Evolutionary conservation across 1,140 invertebrate species (phyloP), one percentile per base, ranked within the genome.

Genomic region (Drosophila sp.): DNA sequence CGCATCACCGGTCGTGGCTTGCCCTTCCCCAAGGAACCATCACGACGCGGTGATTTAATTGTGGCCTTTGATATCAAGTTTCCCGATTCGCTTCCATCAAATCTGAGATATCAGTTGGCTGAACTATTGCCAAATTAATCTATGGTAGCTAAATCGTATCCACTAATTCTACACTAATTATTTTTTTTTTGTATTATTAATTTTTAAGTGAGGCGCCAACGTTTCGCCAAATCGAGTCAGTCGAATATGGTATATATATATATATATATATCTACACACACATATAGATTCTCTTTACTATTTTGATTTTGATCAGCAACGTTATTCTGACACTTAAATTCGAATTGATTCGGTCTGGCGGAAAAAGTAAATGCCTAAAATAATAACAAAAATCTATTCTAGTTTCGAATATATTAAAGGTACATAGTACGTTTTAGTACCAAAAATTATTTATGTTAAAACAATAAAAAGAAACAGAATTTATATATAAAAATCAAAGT

Each of bases 51-150:
- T 27, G 97, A 99, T 92, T 92, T 99, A 3, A 93, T 99, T 33
- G 95, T 99, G 8, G 94, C 95, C 58, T 99, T 99, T 92, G 96
- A 98, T 83, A 97, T 99, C 73, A 94, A 95, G 90, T 99, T 99
- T 93, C 98, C 98, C 0, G 95, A 97, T 17, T 92, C 92, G 30
- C 90, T 98, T 60, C 91, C 95, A 17, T 92, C 94, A 79, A 94
- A 93, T 83, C 93, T 94, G 23, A 96, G 95, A 92, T 95, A 96
- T 73, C 95, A 96, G 69, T 91, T 98, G 10, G 94, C 93, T 60
- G 96, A 97, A 83, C 94, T 95, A 66, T 92, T 98, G 87, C 96
- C 96, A 50, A 91, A 91, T 63, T 92, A 91, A 74, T 76, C 57
- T 57, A 47, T 63, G 29, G 8, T 33, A 62, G 40, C 38, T 27